phyloP scores from a whole-genome alignment of 37 sponge, comb jelly and placozoan genomes.

The Ianthella basta region DNA sequence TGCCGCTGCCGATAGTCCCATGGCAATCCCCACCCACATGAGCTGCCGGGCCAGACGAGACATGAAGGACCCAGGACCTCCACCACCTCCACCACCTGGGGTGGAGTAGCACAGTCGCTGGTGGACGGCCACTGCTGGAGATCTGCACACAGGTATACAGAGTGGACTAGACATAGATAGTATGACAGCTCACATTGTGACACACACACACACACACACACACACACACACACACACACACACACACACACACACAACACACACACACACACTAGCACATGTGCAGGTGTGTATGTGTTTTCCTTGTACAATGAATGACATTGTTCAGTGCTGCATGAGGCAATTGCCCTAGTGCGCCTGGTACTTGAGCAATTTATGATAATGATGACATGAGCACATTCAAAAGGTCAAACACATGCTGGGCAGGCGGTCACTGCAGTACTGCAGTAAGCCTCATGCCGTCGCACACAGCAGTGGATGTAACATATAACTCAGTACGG shows the following conservation, averaged over 20 bases:
- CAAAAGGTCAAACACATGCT: not conserved
- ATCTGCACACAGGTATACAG: not conserved
- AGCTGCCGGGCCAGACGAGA: not conserved
- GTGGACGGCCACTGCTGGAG: not conserved
- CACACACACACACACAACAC: constrained; percentile 25
- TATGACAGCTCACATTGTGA: not conserved
- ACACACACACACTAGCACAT: constrained; percentile 33
- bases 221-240: constrained; percentile 25
- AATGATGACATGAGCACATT: not conserved
- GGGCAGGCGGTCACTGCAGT: too few relatives aligned
- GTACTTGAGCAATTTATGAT: too few relatives aligned
- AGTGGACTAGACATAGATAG: not conserved
- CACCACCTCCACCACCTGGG: not conserved
- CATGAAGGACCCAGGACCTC: not conserved
- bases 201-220: constrained; percentile 11
- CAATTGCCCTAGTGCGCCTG: too few relatives aligned
- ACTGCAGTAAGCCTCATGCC: not conserved
- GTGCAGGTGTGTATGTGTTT: too few relatives aligned
- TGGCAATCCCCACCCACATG: not conserved
- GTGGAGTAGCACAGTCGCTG: not conserved
- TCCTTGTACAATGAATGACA: too few relatives aligned
- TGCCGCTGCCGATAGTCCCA: constrained; percentile 4
- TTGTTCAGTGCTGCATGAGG: too few relatives aligned
- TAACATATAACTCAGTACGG: not conserved
- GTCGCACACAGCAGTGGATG: not conserved